phyloP scores from a whole-genome alignment of 1,140 invertebrate genomes.

The Dendrolimus kikuchii region DNA sequence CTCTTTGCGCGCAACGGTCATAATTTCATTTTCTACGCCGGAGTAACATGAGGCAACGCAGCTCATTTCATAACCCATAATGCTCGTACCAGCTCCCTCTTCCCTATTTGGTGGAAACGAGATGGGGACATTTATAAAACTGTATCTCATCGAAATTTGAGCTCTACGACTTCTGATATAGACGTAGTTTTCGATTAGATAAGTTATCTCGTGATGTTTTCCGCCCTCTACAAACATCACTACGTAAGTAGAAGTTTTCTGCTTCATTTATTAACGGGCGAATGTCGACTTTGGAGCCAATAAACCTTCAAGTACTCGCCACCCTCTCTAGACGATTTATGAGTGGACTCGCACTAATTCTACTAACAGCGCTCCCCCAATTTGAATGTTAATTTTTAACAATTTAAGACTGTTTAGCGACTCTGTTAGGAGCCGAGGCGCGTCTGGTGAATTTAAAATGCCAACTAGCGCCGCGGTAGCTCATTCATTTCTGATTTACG shows the following conservation, averaged over 20 bases:
- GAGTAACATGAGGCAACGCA: conserved; percentile 48
- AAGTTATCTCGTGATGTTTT: conserved; percentile 28
- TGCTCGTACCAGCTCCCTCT: conserved; percentile 34
- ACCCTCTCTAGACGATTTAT: conserved; percentile 66
- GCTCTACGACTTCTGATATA: conserved; percentile 34
- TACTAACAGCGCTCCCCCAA: conserved; percentile 62
- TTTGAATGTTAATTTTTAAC: conserved; percentile 69
- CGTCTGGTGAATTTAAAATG: conserved; percentile 33
- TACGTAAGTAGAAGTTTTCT: conserved; percentile 62
- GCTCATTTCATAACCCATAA: conserved; percentile 66
- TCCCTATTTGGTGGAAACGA: conserved; percentile 18
- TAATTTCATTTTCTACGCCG: conserved; percentile 60
- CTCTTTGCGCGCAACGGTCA: conserved; percentile 50
- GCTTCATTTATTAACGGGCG: conserved; percentile 65
- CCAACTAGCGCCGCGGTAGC: conserved; percentile 8
- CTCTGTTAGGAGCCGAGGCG: conserved; percentile 37
- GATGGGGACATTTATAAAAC: conserved; percentile 37
- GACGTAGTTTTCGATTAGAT: conserved; percentile 36
- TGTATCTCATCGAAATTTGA: conserved; percentile 36
- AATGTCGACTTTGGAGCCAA: conserved; percentile 57
- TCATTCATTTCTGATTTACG: conserved; percentile 33
- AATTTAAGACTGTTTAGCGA: conserved; percentile 57
- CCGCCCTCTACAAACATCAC: conserved; percentile 44
- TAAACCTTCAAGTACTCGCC: conserved; percentile 51
- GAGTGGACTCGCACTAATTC: conserved; percentile 61